These are phyloP conservation scores for Lepidotrigona ventralis DNA, from an alignment of 1,140 invertebrate species.

Conservation along the genomic window DNA sequence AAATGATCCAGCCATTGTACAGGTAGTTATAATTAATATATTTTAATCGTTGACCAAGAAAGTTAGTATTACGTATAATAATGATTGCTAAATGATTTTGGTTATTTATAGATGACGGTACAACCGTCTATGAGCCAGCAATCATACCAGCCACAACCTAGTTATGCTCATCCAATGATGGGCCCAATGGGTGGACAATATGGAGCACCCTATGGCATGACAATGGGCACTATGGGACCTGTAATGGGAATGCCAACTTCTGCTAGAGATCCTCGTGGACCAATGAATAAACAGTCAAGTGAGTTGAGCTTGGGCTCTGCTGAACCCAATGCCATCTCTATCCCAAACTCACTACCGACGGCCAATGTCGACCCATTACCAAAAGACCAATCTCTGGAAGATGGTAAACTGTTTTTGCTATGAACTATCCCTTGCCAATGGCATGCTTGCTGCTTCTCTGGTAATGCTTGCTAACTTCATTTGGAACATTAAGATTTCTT, in stretches of 20 bases:
- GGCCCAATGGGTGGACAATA: conserved; percentile 80
- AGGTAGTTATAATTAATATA: conserved; percentile 78
- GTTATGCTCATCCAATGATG: conserved; percentile 81
- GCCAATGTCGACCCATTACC: conserved; percentile 81
- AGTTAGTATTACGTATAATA: not conserved
- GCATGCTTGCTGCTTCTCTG: conserved; percentile 72
- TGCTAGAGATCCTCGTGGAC: conserved; percentile 76
- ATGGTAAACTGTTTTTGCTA: conserved; percentile 81
- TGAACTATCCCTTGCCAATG: conserved; percentile 70
- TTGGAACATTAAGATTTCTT: conserved; percentile 3
- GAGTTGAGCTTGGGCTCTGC: conserved; percentile 84
- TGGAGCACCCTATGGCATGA: conserved; percentile 76
- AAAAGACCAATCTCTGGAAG: conserved; percentile 85
- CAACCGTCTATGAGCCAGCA: conserved; percentile 83
- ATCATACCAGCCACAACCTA: conserved; percentile 79
- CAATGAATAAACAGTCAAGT: conserved; percentile 87
- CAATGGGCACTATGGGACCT: conserved; percentile 83
- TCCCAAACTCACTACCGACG: conserved; percentile 74
- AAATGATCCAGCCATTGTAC: conserved; percentile 97
- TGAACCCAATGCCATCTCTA: conserved; percentile 78
- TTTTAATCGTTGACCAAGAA: not conserved
- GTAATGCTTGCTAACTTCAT: conserved; percentile 52
- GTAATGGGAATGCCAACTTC: conserved; percentile 80
- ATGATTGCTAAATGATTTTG: conserved; percentile 27
- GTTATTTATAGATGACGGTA: conserved; percentile 83